Base-by-base conservation (phyloP, 1,140 invertebrate genomes). In the Psix sp. region DNA sequence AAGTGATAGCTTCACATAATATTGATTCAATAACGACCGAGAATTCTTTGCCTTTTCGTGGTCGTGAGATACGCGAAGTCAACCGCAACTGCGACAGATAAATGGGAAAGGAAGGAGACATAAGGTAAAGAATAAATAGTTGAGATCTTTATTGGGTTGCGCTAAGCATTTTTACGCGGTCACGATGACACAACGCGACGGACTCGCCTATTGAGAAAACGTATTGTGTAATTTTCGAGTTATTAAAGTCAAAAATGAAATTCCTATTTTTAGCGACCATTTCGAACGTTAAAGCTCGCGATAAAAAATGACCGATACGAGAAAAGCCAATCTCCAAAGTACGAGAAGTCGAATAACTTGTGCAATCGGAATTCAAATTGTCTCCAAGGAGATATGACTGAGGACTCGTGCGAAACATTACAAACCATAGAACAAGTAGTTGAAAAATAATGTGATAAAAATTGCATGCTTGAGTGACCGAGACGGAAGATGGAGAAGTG, bases 21-120 rank as follows among this genome's bases (percentile, higher is more conserved):
- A 83, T 85, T 84, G 84, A 85, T 86, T 85, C 78, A 80, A 80
- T 83, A 82, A 82, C 76, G 76, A 72, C 56, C 67, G 33, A 59
- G 78, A 78, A 82, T 82, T 84, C 75, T 79, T 81, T 63, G 63
- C 46, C 66, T 67, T 59, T 78, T 80, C 65, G 68, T 70, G 48
- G 65, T 49, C 57, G 31, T 49, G 43, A 66, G 56, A 74, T 63
- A 56, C 48, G 31, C 35, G 48, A 48, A 35, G 33, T n/a, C 39
- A 52, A 21, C 33, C 17, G 46, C 31, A 39, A 51, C 51, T 57
- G 24, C 21, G 51, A 39, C 29, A 39, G 65, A 71, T 67, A 59
- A 67, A 52, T 48, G 63, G 38, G 76, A 66, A 51, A 56, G 56
- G 35, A 70, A 65, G 26, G 26, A 39, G 36, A 65, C 33, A 49